Evolutionary conservation across 2,888 invertebrate genomes (phyloP).

Genomic region (Paralinhomoeus sp.): DNA sequence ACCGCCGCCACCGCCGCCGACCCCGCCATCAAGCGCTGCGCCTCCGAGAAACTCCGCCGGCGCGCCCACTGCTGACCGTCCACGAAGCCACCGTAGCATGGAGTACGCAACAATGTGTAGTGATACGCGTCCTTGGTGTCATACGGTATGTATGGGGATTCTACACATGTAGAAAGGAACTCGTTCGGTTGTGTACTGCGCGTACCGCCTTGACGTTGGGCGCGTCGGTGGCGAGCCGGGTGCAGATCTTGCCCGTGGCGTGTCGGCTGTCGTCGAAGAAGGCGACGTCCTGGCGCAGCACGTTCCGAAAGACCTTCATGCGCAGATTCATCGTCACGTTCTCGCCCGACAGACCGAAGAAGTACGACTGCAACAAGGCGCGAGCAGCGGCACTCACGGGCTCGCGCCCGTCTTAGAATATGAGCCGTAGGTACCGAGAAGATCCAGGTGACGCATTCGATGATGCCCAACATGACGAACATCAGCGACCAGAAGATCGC

Average conservation of each 20-base stretch:
- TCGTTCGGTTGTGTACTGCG: constrained; percentile 8
- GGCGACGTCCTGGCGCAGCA: constrained; percentile 27
- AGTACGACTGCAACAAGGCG: constrained; percentile 12
- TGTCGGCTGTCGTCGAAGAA: constrained; percentile 31
- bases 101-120: too few species aligned
- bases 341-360: constrained; percentile 22
- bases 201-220: constrained; percentile 30
- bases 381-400: not conserved
- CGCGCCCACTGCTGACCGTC: too few species aligned
- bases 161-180: too few species aligned
- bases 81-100: too few species aligned
- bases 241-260: constrained; percentile 28
- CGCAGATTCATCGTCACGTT: constrained; percentile 24
- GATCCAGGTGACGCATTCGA: constrained; percentile 25
- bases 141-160: too few species aligned
- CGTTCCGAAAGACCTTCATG: constrained; percentile 24
- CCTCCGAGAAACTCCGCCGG: too few species aligned
- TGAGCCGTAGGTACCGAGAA: constrained; percentile 13
- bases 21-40: too few species aligned
- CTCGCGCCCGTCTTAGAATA: not conserved
- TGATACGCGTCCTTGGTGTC: too few species aligned
- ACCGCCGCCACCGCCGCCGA: too few species aligned
- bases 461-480: constrained; percentile 25
- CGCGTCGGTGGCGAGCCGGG: constrained; percentile 31
- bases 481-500: constrained; percentile 31